Conservation (phyloP, 1,140 invertebrate genomes). For the Apis cerana region DNA sequence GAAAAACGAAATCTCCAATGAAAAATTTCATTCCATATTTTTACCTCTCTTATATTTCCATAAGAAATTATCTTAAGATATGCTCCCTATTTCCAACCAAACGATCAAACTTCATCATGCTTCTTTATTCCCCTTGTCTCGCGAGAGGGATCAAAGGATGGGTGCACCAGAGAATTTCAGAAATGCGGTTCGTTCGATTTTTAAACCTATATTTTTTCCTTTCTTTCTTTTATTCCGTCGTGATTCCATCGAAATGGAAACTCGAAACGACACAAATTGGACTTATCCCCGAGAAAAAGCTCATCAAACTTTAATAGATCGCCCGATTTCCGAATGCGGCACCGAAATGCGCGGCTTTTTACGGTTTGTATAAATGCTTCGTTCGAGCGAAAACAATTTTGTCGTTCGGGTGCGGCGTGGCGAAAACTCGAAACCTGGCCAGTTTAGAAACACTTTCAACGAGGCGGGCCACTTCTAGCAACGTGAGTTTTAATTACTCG, state of each 20-base stretch:
- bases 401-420: slow-evolving; percentile 26
- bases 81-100: no score
- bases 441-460: slow-evolving; percentile 36
- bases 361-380: slow-evolving; percentile 71
- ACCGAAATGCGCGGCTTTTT: slow-evolving; percentile 52
- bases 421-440: slow-evolving; percentile 34
- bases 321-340: slow-evolving; percentile 57
- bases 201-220: background rate
- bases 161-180: no score
- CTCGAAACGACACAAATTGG: slow-evolving; percentile 20
- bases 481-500: slow-evolving; percentile 30
- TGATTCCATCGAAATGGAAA: slow-evolving; percentile 17
- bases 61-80: no score
- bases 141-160: background rate
- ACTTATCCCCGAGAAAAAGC: slow-evolving; percentile 50
- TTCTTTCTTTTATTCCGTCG: slow-evolving; percentile 4
- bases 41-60: no score
- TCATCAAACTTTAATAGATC: slow-evolving; percentile 76
- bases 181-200: background rate
- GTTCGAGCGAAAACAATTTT: slow-evolving; percentile 75
- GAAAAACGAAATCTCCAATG: no score
- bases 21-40: no score
- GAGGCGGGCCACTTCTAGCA: slow-evolving; percentile 15
- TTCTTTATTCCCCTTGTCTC: background rate
- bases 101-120: no score